phyloP scores from a whole-genome alignment of 2,888 invertebrate genomes.

The Athrips mouffetella region DNA sequence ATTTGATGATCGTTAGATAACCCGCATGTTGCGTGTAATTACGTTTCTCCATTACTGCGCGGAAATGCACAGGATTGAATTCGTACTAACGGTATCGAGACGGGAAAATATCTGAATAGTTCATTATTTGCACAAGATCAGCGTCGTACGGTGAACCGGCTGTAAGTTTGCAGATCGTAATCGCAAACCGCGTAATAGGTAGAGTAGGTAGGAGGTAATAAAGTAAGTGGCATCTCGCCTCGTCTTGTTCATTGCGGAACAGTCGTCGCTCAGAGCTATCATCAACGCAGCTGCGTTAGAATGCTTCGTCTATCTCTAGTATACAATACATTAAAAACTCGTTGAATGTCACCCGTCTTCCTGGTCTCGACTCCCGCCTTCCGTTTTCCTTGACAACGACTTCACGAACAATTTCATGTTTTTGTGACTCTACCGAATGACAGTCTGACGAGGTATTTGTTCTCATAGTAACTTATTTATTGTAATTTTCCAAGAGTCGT shows the following conservation, averaged over 20 bases:
- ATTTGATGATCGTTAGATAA: conserved; percentile 43
- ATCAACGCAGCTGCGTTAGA: neutral
- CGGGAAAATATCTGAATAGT: conserved; percentile 44
- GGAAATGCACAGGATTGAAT: conserved; percentile 52
- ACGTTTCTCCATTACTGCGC: conserved; percentile 43
- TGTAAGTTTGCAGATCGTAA: conserved; percentile 40
- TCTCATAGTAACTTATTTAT: no score
- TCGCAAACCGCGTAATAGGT: conserved; percentile 60
- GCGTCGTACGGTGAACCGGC: conserved; percentile 16
- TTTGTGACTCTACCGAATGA: neutral
- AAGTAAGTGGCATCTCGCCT: no score
- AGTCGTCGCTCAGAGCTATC: conserved; percentile 27
- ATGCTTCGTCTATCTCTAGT: neutral
- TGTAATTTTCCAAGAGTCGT: no score
- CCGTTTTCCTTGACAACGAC: conserved; percentile 1
- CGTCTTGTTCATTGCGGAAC: conserved; percentile 55
- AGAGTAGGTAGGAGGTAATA: conserved; percentile 39
- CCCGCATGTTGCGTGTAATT: conserved; percentile 40
- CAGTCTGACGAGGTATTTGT: conserved; percentile 4
- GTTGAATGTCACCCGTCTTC: neutral
- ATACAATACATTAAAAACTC: conserved; percentile 9
- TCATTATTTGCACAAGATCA: conserved; percentile 46
- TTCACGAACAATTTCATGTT: conserved; percentile 1
- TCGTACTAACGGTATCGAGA: conserved; percentile 45
- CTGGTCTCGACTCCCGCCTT: conserved; percentile 2